Conservation (phyloP, 2,113 vertebrate genomes). For the Melanocharis versteri region DNA sequence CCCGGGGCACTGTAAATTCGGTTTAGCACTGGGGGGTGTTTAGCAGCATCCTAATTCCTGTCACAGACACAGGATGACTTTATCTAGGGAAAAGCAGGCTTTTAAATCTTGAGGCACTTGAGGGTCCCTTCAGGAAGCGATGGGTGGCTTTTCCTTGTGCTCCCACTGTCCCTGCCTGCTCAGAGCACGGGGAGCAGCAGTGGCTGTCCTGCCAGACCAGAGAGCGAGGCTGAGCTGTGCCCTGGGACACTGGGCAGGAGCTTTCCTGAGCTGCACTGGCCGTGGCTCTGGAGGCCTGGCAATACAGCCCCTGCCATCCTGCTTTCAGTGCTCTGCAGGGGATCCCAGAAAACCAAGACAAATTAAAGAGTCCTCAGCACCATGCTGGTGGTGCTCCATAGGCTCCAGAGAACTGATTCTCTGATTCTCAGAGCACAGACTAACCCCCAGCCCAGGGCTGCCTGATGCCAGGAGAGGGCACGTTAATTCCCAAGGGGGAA, state of each 20-base stretch:
- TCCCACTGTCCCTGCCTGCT: not conserved
- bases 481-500: accelerated
- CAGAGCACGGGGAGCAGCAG: not conserved
- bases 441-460: not conserved
- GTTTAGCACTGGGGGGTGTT: not conserved
- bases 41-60: not conserved
- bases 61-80: not conserved
- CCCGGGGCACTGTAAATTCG: not conserved
- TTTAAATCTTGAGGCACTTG: not conserved
- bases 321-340: not conserved
- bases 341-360: not conserved
- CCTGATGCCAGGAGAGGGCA: not conserved
- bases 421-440: not conserved
- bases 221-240: accelerated
- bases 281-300: not conserved
- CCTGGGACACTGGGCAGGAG: not conserved
- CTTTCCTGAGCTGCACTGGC: not conserved
- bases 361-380: not conserved
- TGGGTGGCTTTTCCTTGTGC: not conserved
- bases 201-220: not conserved
- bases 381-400: accelerated
- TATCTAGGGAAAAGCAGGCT: not conserved
- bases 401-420: not conserved
- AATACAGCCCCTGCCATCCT: not conserved
- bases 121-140: not conserved